Conservation (phyloP, 2,797 vertebrate genomes). For the Leptatherina wallacei region DNA sequence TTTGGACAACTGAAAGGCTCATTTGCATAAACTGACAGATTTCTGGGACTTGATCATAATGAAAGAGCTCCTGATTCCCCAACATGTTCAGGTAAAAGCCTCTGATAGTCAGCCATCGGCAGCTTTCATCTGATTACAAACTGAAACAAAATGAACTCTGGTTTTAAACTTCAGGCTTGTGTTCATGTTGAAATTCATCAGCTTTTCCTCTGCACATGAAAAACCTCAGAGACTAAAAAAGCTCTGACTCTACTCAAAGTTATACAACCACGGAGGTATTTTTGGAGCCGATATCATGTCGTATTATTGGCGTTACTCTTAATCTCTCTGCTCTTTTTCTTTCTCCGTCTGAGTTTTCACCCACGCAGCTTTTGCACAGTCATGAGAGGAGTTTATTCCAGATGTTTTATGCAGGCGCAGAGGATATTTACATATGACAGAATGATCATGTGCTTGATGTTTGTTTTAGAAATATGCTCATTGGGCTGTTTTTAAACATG, state of each 20-base stretch:
- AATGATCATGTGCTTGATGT: background rate
- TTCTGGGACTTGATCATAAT: background rate
- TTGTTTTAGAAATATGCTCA: no score
- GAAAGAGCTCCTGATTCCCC: conserved; percentile 12
- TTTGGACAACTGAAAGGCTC: no score
- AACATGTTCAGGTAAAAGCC: conserved; percentile 23
- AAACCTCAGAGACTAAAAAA: conserved; percentile 32
- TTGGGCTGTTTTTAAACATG: no score
- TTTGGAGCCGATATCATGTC: conserved; percentile 35
- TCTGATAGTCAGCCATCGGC: conserved; percentile 12
- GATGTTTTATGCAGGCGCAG: background rate
- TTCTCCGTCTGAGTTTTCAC: conserved; percentile 14
- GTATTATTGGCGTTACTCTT: conserved; percentile 28
- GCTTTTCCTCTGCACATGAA: conserved; percentile 40
- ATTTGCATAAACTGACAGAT: background rate
- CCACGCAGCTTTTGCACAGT: conserved; percentile 20
- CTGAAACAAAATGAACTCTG: conserved; percentile 12
- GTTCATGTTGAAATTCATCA: conserved; percentile 36
- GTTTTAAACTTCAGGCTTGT: conserved; percentile 2
- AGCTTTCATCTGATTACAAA: conserved; percentile 32
- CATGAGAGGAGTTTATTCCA: background rate
- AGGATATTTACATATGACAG: background rate
- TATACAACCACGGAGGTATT: conserved; percentile 30
- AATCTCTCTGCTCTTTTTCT: conserved; percentile 16
- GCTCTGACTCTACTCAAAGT: background rate